Evolutionary conservation across 2,113 vertebrate genomes (phyloP).

Genomic region (Cisticola juncidis): DNA sequence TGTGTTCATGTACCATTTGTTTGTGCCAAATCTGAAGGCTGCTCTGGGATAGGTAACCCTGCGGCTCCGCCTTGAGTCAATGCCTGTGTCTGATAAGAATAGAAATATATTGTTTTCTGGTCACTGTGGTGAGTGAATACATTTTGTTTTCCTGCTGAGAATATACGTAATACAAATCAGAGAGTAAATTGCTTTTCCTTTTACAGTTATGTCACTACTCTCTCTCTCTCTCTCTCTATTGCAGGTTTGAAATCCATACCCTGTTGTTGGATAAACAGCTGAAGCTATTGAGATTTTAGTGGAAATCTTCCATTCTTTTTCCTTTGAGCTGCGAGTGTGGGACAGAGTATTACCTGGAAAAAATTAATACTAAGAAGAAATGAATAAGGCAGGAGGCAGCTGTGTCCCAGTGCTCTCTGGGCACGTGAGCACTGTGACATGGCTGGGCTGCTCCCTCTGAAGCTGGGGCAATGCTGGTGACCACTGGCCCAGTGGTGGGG

Average conservation of each 20-base stretch:
- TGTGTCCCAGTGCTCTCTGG: accelerated
- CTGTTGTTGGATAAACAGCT: not conserved
- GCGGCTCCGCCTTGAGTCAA: not conserved
- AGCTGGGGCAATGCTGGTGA: not conserved
- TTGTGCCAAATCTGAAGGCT: not conserved
- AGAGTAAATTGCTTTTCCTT: conserved; percentile 13
- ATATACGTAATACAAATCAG: conserved; percentile 13
- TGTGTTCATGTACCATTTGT: not conserved
- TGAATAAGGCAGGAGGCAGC: not conserved
- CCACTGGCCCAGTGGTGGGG: accelerated
- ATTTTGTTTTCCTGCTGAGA: conserved; percentile 21
- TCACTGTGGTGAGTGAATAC: not conserved
- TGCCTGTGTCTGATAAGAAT: not conserved
- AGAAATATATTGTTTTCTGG: not conserved
- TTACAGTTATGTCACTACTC: not conserved
- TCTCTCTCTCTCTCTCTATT: not conserved
- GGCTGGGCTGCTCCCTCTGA: not conserved
- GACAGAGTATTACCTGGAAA: not conserved
- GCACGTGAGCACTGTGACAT: accelerated
- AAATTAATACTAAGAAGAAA: not conserved
- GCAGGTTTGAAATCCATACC: not conserved
- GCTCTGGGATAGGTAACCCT: not conserved
- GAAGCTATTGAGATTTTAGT: not conserved
- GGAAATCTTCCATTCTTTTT: not conserved
- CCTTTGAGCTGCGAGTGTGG: accelerated